Base-by-base conservation (phyloP, 2,113 vertebrate species). In the Anarrhichthys ocellatus region DNA sequence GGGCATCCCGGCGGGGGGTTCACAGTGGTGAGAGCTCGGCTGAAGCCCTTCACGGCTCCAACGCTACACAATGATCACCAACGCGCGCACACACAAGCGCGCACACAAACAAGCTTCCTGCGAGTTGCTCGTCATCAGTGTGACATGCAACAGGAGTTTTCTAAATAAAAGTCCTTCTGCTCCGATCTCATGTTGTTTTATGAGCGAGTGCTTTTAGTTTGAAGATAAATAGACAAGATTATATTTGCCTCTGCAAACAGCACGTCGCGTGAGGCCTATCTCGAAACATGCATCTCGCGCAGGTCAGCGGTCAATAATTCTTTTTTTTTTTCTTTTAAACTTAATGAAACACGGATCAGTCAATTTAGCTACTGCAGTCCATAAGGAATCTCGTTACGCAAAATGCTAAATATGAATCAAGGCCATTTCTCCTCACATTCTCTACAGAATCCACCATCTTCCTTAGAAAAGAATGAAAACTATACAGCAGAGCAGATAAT, bases 91-190 rank as follows among this genome's bases (percentile, higher is more conserved):
- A 34, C 34, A 34, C 34, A 34, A 2, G 3, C 32, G 17, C 50
- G 17, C 22, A 50, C 73, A 40, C 74, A 48, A 7, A 20, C 46
- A 56, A 29, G 56, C 75, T 38, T 54, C 24, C n/a, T 68, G 67
- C 34, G 50, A 80, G 66, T 64, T 68, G 66, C 62, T 67, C 67
- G 61, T 73, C 78, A 65, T 75, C 76, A 76, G 50, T 29, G 50
- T 70, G 83, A 83, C 58, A 65, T 24, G 27, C 58, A 61, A 50
- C 61, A 78, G 40, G 48, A 22, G 36, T 6, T 24, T n/a, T 48
- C 32, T 34, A 0, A 67, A 18, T 58, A 11, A 14, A 40, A 63
- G 8, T 10, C 34, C 20, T 3, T 68, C 34, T 44, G 54, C 62
- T 69, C 46, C 29, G 18, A 18, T 22, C 32, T 6, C 2, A n/a